Base-by-base conservation (phyloP, 2,888 invertebrate genomes). In the Papilio gigon region DNA sequence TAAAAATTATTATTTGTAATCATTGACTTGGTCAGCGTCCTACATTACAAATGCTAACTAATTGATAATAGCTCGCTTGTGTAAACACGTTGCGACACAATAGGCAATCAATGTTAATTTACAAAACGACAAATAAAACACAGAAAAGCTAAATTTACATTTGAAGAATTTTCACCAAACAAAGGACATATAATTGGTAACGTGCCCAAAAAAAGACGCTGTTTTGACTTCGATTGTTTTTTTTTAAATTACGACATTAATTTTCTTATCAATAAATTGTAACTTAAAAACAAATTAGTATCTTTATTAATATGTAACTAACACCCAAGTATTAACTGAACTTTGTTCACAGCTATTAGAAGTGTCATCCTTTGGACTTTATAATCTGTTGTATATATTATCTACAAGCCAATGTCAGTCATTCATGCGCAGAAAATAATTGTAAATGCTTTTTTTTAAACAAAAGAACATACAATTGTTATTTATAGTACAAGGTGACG, bases 381-480 rank as follows among this genome's bases (percentile, higher is more conserved):
- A 17, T 47, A 63, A 20, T 63, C 22, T 22, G 62, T 30, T 63
- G 37, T 53, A 6, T 25, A 56, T 30, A 30, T 47, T 6, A 37
- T 37, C 8, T 33, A 22, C 8, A 35, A 22, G 22, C 9, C 27
- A 40, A 61, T 40, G 60, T 37, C 12, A 27, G 27, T 14, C 14
- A 22, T 6, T 33, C 25, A 33, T 12, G 71, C 71, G 73, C 71
- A 67, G 59, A 71, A 68, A 4, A 42, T 17, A 42, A 17, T 17
- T 8, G 8, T 30, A 30, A 30, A 30, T 30, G n/a, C n/a, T n/a
- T n/a, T n/a, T n/a, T n/a, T n/a, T n/a, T n/a, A n/a, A n/a, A n/a
- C n/a, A n/a, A n/a, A n/a, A n/a, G n/a, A n/a, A n/a, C n/a, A n/a
- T n/a, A n/a, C n/a, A n/a, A n/a, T n/a, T n/a, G n/a, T n/a, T n/a